Evolutionary conservation across 2,797 vertebrate genomes (phyloP).

Genomic region (Hemitrygon akajei): DNA sequence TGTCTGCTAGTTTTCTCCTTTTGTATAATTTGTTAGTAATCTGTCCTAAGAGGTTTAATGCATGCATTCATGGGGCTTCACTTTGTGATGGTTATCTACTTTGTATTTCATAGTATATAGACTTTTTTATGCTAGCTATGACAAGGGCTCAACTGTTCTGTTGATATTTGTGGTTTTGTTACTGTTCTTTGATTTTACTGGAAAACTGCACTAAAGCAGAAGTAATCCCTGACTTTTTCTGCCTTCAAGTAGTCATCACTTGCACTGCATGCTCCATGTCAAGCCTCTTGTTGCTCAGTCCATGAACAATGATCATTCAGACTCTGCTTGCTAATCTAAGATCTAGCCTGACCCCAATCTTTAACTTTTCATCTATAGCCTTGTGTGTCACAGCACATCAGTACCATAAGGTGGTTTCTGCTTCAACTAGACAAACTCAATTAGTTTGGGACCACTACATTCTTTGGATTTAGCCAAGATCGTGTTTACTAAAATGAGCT

Average conservation of each 20-base stretch:
- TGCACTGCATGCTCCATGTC: background rate
- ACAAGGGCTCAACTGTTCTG: background rate
- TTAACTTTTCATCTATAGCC: too few relatives aligned
- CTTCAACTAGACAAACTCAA: too few relatives aligned
- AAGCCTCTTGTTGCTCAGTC: background rate
- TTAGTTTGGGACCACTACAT: too few relatives aligned
- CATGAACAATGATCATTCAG: too few relatives aligned
- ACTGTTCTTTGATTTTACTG: background rate
- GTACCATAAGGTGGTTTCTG: too few relatives aligned
- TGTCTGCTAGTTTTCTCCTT: background rate
- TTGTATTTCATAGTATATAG: too few relatives aligned
- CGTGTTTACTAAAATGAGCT: too few relatives aligned
- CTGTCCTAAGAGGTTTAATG: background rate
- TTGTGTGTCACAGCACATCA: too few relatives aligned
- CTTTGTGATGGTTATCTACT: too few relatives aligned
- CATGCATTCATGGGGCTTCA: background rate
- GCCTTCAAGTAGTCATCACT: background rate
- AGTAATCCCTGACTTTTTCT: background rate
- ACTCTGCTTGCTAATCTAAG: too few relatives aligned
- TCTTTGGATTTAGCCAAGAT: too few relatives aligned
- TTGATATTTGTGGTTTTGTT: background rate
- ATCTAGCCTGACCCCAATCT: too few relatives aligned
- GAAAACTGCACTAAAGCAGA: background rate
- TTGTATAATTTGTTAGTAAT: background rate
- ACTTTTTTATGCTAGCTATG: background rate